Evolutionary conservation across 1,140 invertebrate genomes (phyloP), one percentile per base, ranked within the genome.

Genomic region (Cydia strobilella): DNA sequence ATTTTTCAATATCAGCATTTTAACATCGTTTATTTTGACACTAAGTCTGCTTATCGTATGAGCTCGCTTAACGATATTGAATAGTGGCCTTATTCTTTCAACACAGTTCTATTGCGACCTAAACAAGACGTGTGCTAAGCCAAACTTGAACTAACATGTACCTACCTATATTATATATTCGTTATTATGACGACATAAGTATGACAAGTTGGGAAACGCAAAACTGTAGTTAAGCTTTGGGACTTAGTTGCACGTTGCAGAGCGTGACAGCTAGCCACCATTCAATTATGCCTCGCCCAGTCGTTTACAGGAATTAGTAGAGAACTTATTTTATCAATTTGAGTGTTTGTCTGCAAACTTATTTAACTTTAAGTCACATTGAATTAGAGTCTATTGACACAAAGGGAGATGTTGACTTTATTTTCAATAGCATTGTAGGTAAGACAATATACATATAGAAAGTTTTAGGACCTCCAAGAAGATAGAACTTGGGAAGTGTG

Each of bases 291-390:
- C 20, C 54, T 10, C 20, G 20, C 54, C 54, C 54, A 59, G 18
- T 12, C 54, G 54, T 59, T 54, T 59, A 59, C 54, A 59, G 54
- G 54, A 59, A 59, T 59, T 59, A 59, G 54, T 59, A 59, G 54
- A 23, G 23, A 59, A 59, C 54, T 59, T 59, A 59, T 59, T 59
- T 10, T 7, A 59, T 59, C 54, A 59, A 59, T 23, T 59, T 59
- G 18, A 59, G 54, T 59, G 20, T 59, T 51, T 18, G 54, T 59
- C 54, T 59, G 20, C 54, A 59, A 59, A 23, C 3, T 20, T 23
- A 12, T 59, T 15, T 59, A 23, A 23, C 7, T 59, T 59, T 59
- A 20, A 59, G 12, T 9, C 54, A 59, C 42, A 45, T 13, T 45
- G 42, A 45, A 45, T 45, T 5, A 31, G 35, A 45, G 42, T 45